These are phyloP conservation scores for Apamea epomidion DNA, from an alignment of 2,888 invertebrate species.

Conservation along the genomic window DNA sequence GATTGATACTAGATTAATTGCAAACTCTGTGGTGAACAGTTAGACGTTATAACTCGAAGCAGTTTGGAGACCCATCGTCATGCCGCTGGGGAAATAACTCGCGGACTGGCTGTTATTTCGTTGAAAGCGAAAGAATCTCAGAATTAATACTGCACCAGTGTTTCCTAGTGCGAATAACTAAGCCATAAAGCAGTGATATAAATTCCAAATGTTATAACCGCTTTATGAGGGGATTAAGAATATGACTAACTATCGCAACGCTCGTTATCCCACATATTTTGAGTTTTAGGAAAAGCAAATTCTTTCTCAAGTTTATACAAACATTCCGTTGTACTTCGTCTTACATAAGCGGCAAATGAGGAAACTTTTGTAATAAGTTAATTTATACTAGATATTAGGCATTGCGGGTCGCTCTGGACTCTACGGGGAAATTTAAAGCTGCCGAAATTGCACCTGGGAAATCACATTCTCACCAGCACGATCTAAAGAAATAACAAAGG, in stretches of 20 bases:
- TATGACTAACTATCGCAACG: constrained; percentile 46
- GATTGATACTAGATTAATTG: constrained; percentile 74
- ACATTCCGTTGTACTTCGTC: constrained; percentile 67
- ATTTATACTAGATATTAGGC: constrained; percentile 73
- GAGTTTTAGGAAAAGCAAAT: constrained; percentile 62
- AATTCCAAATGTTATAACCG: constrained; percentile 44
- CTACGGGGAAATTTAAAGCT: constrained; percentile 78
- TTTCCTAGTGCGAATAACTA: constrained; percentile 41
- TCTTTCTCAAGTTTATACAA: constrained; percentile 61
- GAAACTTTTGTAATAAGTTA: constrained; percentile 78
- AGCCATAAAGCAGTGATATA: constrained; percentile 35
- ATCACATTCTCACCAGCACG: constrained; percentile 61
- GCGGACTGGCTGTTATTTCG: constrained; percentile 70
- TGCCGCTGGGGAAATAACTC: constrained; percentile 78
- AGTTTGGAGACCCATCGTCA: constrained; percentile 68
- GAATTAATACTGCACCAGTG: constrained; percentile 47
- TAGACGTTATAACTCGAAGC: constrained; percentile 62
- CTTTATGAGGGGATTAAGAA: constrained; percentile 57
- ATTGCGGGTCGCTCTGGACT: constrained; percentile 71
- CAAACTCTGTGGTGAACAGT: constrained; percentile 72
- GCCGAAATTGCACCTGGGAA: constrained; percentile 78
- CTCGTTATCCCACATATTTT: constrained; percentile 53
- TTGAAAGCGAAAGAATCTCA: constrained; percentile 67
- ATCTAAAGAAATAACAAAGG: constrained; percentile 39
- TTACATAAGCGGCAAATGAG: constrained; percentile 73